These are phyloP conservation scores for Agonum fuliginosum DNA, from an alignment of 2,888 invertebrate species.

Conservation along the genomic window DNA sequence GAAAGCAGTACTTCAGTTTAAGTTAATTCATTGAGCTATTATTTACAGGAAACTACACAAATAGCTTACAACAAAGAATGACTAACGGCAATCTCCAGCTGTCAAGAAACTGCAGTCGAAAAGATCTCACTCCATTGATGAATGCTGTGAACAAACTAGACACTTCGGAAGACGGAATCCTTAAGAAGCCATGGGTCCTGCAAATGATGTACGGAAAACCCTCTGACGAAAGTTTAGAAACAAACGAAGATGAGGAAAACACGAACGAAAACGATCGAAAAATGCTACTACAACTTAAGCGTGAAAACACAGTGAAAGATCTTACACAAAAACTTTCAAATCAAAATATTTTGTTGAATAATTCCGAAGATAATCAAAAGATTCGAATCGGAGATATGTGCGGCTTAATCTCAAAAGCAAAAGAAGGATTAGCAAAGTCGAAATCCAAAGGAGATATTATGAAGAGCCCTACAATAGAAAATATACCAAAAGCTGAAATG, in stretches of 20 bases:
- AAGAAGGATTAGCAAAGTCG: constrained; percentile 91
- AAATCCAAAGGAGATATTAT: constrained; percentile 87
- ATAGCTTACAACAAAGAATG: constrained; percentile 77
- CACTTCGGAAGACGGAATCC: constrained; percentile 71
- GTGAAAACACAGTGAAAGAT: constrained; percentile 92
- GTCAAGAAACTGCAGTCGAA: constrained; percentile 71
- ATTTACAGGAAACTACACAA: constrained; percentile 76
- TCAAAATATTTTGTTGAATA: constrained; percentile 77
- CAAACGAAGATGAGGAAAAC: constrained; percentile 74
- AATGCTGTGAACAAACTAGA: constrained; percentile 77
- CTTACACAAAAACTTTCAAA: constrained; percentile 89
- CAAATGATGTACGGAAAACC: constrained; percentile 66
- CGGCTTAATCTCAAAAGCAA: constrained; percentile 94
- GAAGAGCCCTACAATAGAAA: constrained; percentile 83
- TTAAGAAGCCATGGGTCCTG: constrained; percentile 67
- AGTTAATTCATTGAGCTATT: background rate
- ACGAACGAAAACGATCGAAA: constrained; percentile 74
- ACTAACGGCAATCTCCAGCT: constrained; percentile 77
- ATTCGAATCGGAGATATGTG: constrained; percentile 87
- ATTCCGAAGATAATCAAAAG: constrained; percentile 77
- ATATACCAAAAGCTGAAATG: constrained; percentile 79
- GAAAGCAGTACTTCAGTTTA: background rate
- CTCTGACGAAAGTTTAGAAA: constrained; percentile 77
- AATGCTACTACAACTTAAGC: constrained; percentile 81
- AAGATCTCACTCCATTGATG: constrained; percentile 75